These are phyloP conservation scores for Drosophila takahashii DNA, from an alignment of 1,140 invertebrate species.

Conservation along the genomic window DNA sequence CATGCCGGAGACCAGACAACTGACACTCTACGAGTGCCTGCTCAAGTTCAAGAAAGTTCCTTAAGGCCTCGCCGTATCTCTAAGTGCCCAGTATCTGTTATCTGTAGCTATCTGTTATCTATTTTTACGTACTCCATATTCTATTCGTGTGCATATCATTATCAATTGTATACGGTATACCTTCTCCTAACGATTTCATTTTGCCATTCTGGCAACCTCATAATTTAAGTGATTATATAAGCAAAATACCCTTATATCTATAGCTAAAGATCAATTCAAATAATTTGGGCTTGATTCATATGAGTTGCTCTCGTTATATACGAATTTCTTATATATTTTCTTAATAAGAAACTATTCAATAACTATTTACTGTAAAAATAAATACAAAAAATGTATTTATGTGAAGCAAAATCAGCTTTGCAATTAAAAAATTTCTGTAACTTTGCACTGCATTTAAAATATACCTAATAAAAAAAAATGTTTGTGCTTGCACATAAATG, in stretches of 20 bases:
- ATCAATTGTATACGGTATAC: background rate
- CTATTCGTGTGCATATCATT: conserved; percentile 13
- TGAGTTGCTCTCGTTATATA: background rate
- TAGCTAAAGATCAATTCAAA: too few species aligned
- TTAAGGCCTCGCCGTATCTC: conserved; percentile 21
- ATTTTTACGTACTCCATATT: conserved; percentile 29
- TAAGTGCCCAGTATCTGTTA: conserved; percentile 22
- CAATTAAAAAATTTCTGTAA: background rate
- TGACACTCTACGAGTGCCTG: conserved; percentile 74
- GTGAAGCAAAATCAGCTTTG: background rate
- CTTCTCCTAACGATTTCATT: background rate
- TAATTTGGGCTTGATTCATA: background rate
- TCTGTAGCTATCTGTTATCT: conserved; percentile 36
- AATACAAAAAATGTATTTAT: background rate
- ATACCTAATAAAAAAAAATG: background rate
- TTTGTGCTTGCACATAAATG: too few species aligned
- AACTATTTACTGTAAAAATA: background rate
- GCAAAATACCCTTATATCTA: background rate
- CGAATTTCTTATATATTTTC: too few species aligned
- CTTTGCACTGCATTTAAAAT: conserved; percentile 1
- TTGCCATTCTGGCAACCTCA: background rate
- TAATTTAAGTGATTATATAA: background rate
- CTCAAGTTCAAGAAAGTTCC: conserved; percentile 75
- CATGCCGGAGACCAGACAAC: conserved; percentile 69
- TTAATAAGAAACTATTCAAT: background rate